phyloP scores from a whole-genome alignment of 2,113 vertebrate species.

The Grammomys dolichurus region DNA sequence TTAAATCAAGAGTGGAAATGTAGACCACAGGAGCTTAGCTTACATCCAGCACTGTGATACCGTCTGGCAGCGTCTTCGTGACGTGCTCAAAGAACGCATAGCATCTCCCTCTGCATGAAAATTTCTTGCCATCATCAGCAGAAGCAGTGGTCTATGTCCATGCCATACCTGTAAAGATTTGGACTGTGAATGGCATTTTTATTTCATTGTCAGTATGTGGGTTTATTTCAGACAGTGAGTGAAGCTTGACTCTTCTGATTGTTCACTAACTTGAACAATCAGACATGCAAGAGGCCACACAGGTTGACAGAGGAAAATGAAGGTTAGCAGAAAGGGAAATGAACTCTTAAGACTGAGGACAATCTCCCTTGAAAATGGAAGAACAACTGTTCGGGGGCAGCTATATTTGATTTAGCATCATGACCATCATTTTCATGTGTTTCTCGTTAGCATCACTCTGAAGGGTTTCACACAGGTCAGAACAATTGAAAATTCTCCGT shows the following conservation, averaged over 20 bases:
- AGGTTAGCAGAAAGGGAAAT: background rate
- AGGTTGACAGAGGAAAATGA: constrained; percentile 43
- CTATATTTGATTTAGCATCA: background rate
- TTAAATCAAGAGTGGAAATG: constrained; percentile 54
- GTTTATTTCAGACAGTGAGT: background rate
- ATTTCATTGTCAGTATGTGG: constrained; percentile 30
- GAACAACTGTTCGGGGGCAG: background rate
- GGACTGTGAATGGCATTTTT: constrained; percentile 18
- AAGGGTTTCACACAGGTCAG: constrained; percentile 37
- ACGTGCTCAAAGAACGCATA: constrained; percentile 50
- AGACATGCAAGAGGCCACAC: constrained; percentile 22
- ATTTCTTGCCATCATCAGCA: constrained; percentile 30
- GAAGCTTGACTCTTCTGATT: background rate
- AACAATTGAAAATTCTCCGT: constrained; percentile 43
- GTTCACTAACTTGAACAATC: constrained; percentile 3
- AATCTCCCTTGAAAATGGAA: constrained; percentile 48
- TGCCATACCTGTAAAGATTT: constrained; percentile 46
- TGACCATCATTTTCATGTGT: background rate
- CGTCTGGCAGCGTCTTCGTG: constrained; percentile 44
- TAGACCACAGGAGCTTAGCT: background rate
- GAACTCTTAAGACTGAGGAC: background rate
- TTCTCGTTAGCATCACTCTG: background rate
- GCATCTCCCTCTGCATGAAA: constrained; percentile 60
- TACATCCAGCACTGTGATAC: background rate
- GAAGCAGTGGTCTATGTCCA: background rate